Percentiles rank a stretch among this genome's conserved stretches.
Conservation (phyloP, 2,888 invertebrate genomes). For the Platerodrilus igneus region DNA sequence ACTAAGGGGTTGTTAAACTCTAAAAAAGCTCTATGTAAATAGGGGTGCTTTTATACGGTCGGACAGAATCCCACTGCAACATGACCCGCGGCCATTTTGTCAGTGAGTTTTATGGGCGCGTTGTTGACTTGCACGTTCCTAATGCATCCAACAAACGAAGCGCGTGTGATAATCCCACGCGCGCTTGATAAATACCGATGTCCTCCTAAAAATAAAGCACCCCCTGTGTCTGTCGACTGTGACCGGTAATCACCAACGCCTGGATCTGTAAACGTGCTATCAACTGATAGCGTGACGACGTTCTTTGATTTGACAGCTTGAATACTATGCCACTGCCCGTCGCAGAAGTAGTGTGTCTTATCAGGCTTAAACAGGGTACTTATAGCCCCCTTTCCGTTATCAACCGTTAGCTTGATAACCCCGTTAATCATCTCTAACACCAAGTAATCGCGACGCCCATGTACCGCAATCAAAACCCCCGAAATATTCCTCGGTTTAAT, state of each 20-base stretch:
- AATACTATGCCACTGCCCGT: slow-evolving; percentile 93
- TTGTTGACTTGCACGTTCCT: slow-evolving; percentile 64
- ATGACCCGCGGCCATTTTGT: slow-evolving; percentile 63
- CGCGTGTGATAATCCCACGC: slow-evolving; percentile 65
- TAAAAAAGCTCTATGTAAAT: no score
- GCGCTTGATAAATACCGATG: slow-evolving; percentile 57
- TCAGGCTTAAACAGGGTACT: slow-evolving; percentile 66
- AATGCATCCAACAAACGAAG: slow-evolving; percentile 78
- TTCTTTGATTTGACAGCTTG: slow-evolving; percentile 85
- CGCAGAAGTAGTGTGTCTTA: slow-evolving; percentile 72
- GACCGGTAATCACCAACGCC: slow-evolving; percentile 59
- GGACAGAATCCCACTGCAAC: slow-evolving; percentile 79
- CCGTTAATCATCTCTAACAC: slow-evolving; percentile 86
- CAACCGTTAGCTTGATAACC: slow-evolving; percentile 74
- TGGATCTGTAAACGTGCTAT: slow-evolving; percentile 70
- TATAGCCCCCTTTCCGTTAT: slow-evolving; percentile 77
- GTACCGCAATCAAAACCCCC: slow-evolving; percentile 82
- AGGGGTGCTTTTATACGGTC: slow-evolving; percentile 36
- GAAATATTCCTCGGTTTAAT: slow-evolving; percentile 80
- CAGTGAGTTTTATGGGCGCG: slow-evolving; percentile 48
- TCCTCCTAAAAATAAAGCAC: slow-evolving; percentile 88
- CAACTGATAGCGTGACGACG: slow-evolving; percentile 81
- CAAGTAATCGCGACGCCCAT: slow-evolving; percentile 77
- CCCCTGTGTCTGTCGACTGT: slow-evolving; percentile 72
- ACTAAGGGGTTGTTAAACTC: no score